phyloP scores from a whole-genome alignment of 2,797 vertebrate species.

The Cyprinella venusta region DNA sequence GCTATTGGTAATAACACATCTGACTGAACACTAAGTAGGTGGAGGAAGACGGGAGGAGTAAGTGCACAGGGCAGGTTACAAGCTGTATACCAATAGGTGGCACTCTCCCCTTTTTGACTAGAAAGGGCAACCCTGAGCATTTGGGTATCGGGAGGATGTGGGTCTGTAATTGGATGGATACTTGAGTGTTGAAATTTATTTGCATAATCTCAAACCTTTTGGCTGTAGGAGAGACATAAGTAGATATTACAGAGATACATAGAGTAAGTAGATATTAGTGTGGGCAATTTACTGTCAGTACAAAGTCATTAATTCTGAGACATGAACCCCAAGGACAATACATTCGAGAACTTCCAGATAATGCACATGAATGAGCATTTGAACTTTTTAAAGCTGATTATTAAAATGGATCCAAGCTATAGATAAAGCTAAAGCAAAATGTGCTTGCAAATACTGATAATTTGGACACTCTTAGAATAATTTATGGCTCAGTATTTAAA shows the following conservation, averaged over 20 bases:
- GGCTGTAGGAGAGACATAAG: not conserved
- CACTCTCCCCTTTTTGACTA: constrained; percentile 81
- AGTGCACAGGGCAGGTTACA: constrained; percentile 58
- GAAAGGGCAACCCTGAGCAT: constrained; percentile 47
- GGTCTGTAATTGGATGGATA: constrained; percentile 3
- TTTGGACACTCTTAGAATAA: not conserved
- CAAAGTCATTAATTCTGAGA: not conserved
- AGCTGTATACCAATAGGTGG: constrained; percentile 79
- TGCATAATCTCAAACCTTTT: constrained; percentile 11
- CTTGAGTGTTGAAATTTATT: not conserved
- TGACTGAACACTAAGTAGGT: not conserved
- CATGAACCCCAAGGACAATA: not conserved
- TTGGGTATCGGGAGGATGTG: not conserved
- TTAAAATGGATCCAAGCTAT: not conserved
- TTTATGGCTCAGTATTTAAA: not conserved
- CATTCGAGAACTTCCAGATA: not conserved
- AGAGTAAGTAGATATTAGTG: not conserved
- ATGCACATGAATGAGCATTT: not conserved
- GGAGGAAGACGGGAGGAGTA: not conserved
- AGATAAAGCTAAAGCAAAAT: not conserved
- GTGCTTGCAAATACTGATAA: not conserved
- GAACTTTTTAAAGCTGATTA: not conserved
- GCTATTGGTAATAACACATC: not conserved
- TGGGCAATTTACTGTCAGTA: not conserved
- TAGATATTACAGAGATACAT: not conserved